Conservation (phyloP, 2,888 invertebrate genomes). For the Folsomia candida region DNA sequence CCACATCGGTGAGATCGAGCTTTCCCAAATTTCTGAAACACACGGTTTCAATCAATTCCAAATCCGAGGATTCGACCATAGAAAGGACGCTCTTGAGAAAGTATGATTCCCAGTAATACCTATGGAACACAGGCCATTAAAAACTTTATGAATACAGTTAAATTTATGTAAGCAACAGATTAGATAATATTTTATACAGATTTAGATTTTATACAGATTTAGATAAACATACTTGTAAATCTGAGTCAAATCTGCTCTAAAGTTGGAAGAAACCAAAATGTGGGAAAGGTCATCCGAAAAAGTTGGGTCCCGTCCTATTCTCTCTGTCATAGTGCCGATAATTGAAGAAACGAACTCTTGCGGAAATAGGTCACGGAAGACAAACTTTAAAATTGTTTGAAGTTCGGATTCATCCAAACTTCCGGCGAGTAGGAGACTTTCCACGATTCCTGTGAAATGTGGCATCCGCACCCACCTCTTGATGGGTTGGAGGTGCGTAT, state of each 20-base stretch:
- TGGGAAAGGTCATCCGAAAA: conserved; percentile 28
- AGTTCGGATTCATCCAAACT: conserved; percentile 18
- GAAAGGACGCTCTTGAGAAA: conserved; percentile 17
- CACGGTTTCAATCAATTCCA: conserved; percentile 30
- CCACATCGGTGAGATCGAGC: conserved; percentile 4
- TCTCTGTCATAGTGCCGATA: conserved; percentile 13
- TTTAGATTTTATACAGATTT: too few species aligned
- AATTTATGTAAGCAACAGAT: too few species aligned
- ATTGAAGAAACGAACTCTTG: conserved; percentile 11
- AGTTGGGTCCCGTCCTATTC: conserved; percentile 16
- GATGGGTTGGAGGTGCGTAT: conserved; percentile 22
- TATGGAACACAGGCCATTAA: too few species aligned
- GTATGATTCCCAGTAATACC: conserved; percentile 26
- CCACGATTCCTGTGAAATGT: conserved; percentile 33
- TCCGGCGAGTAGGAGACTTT: conserved; percentile 10
- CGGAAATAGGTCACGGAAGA: conserved; percentile 19
- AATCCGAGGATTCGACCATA: conserved; percentile 9
- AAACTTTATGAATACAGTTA: too few species aligned
- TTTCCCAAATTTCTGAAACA: conserved; percentile 16
- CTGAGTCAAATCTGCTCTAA: conserved; percentile 21
- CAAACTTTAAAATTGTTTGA: conserved; percentile 23
- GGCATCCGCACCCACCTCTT: conserved; percentile 36
- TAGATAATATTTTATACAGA: too few species aligned
- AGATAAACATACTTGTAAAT: conserved; percentile 21
- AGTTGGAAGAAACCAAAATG: conserved; percentile 21